Percentiles rank a stretch among this genome's conserved stretches.
phyloP scores from a whole-genome alignment of 1,140 invertebrate genomes.

The Glomeris maerens region DNA sequence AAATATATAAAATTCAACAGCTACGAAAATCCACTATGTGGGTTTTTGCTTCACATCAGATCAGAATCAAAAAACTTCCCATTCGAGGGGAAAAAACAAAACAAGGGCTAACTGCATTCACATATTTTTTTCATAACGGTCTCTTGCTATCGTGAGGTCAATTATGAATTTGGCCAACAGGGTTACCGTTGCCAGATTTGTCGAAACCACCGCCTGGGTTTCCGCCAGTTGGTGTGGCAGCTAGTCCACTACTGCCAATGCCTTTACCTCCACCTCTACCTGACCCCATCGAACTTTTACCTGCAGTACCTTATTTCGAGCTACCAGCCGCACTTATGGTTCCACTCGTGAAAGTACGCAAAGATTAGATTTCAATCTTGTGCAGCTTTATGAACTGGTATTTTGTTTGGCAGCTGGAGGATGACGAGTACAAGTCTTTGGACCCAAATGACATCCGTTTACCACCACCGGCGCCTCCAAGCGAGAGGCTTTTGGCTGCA shows the following conservation, averaged over 20 bases:
- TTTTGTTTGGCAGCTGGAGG: constrained; percentile 53
- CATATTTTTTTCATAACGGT: neutral
- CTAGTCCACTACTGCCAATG: too few species aligned
- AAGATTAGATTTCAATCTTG: neutral
- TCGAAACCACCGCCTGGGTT: constrained; percentile 72
- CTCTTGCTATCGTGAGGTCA: too few species aligned
- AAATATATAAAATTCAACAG: too few species aligned
- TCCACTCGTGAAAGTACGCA: constrained; percentile 65
- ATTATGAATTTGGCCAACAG: neutral
- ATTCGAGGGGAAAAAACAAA: neutral
- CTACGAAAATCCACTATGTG: too few species aligned
- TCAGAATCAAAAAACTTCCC: too few species aligned
- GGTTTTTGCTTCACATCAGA: too few species aligned
- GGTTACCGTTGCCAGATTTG: constrained; percentile 51
- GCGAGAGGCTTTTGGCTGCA: constrained; percentile 73
- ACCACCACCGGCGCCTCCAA: constrained; percentile 83
- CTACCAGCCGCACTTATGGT: constrained; percentile 91
- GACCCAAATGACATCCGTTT: constrained; percentile 79
- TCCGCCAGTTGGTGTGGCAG: constrained; percentile 31
- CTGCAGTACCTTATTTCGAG: constrained; percentile 88
- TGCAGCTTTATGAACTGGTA: constrained; percentile 10
- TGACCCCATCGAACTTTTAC: constrained; percentile 38
- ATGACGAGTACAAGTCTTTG: constrained; percentile 72
- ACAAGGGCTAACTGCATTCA: neutral
- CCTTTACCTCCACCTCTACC: constrained; percentile 20